phyloP scores from a whole-genome alignment of 2,113 vertebrate genomes.

The Chionis minor region DNA sequence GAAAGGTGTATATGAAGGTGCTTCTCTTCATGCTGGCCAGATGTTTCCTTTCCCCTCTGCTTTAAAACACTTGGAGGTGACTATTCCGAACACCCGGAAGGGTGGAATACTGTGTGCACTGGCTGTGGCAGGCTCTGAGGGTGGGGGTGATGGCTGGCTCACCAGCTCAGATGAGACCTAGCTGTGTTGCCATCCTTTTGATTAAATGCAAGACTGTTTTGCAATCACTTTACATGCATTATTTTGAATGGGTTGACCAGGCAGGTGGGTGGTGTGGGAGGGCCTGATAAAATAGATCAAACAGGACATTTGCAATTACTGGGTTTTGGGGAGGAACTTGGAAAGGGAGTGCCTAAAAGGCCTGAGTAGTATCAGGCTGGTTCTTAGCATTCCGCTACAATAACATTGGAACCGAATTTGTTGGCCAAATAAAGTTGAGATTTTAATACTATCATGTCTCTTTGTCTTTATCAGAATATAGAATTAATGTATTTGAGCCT shows the following conservation, averaged over 20 bases:
- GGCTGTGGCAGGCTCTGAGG: slow-evolving; percentile 15
- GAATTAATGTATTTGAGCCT: not conserved
- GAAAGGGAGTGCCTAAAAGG: not conserved
- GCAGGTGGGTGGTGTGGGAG: slow-evolving; percentile 2
- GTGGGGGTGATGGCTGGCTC: not conserved
- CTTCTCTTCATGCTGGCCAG: not conserved
- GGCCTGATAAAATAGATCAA: slow-evolving; percentile 1
- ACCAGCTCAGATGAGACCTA: not conserved
- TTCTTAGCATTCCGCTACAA: slow-evolving; percentile 83
- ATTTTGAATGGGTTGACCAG: not conserved
- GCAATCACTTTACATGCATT: not conserved
- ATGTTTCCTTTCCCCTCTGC: not conserved
- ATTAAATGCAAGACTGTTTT: slow-evolving; percentile 16
- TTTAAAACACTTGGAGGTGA: not conserved
- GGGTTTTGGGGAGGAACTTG: slow-evolving; percentile 25
- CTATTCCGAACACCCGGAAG: not conserved
- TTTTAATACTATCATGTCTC: slow-evolving; percentile 67
- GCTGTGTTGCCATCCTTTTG: not conserved
- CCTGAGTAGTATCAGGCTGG: slow-evolving; percentile 7
- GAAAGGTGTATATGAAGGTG: not conserved
- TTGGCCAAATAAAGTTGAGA: slow-evolving; percentile 94
- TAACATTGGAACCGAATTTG: slow-evolving; percentile 83
- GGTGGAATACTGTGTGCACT: slow-evolving; percentile 16
- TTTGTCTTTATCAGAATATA: not conserved
- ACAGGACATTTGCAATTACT: slow-evolving; percentile 7